These are phyloP conservation scores for Vipera ursinii DNA, from an alignment of 2,797 vertebrate species.

Conservation along the genomic window DNA sequence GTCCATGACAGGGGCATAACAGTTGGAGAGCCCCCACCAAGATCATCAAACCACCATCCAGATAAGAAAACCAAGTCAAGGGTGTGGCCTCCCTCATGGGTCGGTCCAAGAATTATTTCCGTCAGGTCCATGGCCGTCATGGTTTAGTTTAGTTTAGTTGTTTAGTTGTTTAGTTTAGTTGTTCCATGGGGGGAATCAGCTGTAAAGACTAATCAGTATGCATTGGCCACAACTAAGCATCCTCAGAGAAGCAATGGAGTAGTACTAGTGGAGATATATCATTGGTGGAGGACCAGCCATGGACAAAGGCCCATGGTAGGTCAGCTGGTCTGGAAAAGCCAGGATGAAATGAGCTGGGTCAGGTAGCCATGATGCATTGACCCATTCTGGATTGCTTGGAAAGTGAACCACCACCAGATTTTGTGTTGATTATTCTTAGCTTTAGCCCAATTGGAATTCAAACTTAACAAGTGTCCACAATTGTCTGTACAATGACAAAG, in stretches of 20 bases:
- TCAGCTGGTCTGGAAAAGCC: not conserved
- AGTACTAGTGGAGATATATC: not conserved
- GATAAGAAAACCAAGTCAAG: too few species aligned
- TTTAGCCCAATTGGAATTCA: not conserved
- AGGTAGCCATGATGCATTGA: not conserved
- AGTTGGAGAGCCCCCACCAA: too few species aligned
- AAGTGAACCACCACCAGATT: not conserved
- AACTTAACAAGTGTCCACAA: not conserved
- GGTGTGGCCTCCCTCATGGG: too few species aligned
- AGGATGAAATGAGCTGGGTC: not conserved
- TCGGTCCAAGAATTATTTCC: too few species aligned
- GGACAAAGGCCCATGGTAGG: not conserved
- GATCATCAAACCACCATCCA: too few species aligned
- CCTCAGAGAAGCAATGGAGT: not conserved
- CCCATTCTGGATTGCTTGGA: not conserved
- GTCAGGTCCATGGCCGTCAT: too few species aligned
- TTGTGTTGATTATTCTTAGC: not conserved
- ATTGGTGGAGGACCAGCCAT: not conserved
- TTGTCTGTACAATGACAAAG: not conserved
- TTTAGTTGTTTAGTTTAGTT: too few species aligned
- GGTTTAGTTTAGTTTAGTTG: too few species aligned
- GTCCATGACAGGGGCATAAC: too few species aligned
- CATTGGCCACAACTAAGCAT: too few species aligned
- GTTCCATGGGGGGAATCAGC: too few species aligned
- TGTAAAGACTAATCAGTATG: too few species aligned